These are phyloP conservation scores for Anoplopoma fimbria DNA, from an alignment of 2,113 vertebrate genomes.

Conservation along the genomic window DNA sequence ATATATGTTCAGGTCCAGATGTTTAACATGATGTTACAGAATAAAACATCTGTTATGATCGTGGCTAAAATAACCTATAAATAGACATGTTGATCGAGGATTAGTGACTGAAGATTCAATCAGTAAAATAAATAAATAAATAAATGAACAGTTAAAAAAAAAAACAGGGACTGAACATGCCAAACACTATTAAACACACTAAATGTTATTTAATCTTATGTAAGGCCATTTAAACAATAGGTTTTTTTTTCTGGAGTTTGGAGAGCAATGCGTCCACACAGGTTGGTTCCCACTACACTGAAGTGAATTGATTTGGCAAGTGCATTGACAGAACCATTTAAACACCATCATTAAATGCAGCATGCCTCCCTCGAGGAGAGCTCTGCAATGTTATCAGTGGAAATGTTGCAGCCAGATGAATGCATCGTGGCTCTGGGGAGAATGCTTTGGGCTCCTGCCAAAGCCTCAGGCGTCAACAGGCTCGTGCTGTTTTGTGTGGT, in stretches of 20 bases:
- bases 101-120: neutral
- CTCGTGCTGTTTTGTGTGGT: conserved; percentile 78
- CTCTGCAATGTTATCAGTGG: conserved; percentile 74
- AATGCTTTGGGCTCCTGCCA: conserved; percentile 77
- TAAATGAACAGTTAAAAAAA: too few species aligned
- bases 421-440: conserved; percentile 75
- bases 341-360: conserved; percentile 75
- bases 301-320: conserved; percentile 74
- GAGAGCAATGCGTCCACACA: conserved; percentile 43
- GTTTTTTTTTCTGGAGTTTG: conserved; percentile 16
- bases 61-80: conserved; percentile 26
- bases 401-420: conserved; percentile 84
- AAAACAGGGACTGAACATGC: neutral
- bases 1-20: conserved; percentile 46
- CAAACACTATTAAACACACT: neutral
- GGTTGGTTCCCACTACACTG: conserved; percentile 36
- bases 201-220: neutral
- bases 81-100: neutral
- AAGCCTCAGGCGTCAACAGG: conserved; percentile 83
- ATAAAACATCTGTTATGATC: conserved; percentile 42
- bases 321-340: conserved; percentile 77
- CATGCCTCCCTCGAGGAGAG: conserved; percentile 69
- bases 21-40: conserved; percentile 47
- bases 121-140: neutral
- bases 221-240: neutral